Evolutionary conservation across 1,140 invertebrate genomes (phyloP).

Genomic region (Chrysoperla carnea): DNA sequence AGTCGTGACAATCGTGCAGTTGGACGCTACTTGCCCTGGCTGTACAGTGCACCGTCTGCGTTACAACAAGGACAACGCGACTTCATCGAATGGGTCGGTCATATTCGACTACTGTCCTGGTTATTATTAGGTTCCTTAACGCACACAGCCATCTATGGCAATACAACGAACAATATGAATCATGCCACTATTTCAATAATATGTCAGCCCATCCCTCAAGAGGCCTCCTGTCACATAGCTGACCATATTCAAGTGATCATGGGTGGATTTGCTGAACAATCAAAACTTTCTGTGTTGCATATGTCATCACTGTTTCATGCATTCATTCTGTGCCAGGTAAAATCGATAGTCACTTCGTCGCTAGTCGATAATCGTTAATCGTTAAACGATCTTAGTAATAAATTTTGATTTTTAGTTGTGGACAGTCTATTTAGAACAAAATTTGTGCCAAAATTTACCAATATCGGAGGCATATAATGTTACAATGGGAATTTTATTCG

Average conservation of each 20-base stretch:
- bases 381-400: no score
- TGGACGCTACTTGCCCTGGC: slow-evolving; percentile 75
- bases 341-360: neutral
- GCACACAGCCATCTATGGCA: slow-evolving; percentile 51
- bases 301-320: slow-evolving; percentile 81
- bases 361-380: no score
- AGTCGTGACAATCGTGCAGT: slow-evolving; percentile 71
- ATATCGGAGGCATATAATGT: slow-evolving; percentile 50
- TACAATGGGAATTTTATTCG: slow-evolving; percentile 72
- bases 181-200: slow-evolving; percentile 22
- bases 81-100: slow-evolving; percentile 87
- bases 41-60: slow-evolving; percentile 70
- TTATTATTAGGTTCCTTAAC: slow-evolving; percentile 83
- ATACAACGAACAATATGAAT: slow-evolving; percentile 11
- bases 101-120: slow-evolving; percentile 91
- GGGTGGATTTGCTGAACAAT: slow-evolving; percentile 91
- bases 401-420: slow-evolving; percentile 47
- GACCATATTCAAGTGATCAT: slow-evolving; percentile 93
- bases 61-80: slow-evolving; percentile 82
- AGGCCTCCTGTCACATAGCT: slow-evolving; percentile 88
- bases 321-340: slow-evolving; percentile 62
- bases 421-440: slow-evolving; percentile 95
- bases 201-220: slow-evolving; percentile 85
- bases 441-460: slow-evolving; percentile 45
- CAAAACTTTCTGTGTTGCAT: slow-evolving; percentile 73